Conservation (phyloP, 2,113 vertebrate genomes). For the Panthera leo region DNA sequence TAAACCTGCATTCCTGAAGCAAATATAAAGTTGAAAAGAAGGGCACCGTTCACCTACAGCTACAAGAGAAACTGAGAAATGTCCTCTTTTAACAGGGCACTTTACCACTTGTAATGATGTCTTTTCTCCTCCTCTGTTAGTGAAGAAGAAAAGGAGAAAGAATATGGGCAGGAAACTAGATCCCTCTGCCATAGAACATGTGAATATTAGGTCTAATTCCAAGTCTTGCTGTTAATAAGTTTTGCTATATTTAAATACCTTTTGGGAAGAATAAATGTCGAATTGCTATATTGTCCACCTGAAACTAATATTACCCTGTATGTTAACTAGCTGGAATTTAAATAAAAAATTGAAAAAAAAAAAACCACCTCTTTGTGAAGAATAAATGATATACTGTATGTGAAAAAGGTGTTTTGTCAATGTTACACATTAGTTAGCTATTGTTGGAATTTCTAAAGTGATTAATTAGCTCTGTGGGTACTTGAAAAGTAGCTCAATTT, state of each 20-base stretch:
- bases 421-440: background rate
- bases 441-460: background rate
- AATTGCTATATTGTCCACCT: background rate
- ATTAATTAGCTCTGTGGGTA: background rate
- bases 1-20: background rate
- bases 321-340: background rate
- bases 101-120: background rate
- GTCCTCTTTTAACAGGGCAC: background rate
- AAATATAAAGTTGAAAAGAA: background rate
- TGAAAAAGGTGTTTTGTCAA: background rate
- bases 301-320: background rate
- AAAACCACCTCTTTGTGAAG: background rate
- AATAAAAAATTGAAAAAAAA: background rate
- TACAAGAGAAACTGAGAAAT: background rate
- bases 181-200: background rate
- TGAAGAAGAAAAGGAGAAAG: background rate
- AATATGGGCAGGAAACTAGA: background rate
- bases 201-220: background rate
- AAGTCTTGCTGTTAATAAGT: background rate
- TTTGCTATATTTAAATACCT: background rate
- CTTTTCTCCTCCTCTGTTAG: background rate
- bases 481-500: constrained; percentile 4
- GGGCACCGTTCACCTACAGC: background rate
- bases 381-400: background rate
- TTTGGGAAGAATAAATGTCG: background rate